These are phyloP conservation scores for Brachymystax lenok DNA, from an alignment of 2,797 vertebrate species.

Conservation along the genomic window DNA sequence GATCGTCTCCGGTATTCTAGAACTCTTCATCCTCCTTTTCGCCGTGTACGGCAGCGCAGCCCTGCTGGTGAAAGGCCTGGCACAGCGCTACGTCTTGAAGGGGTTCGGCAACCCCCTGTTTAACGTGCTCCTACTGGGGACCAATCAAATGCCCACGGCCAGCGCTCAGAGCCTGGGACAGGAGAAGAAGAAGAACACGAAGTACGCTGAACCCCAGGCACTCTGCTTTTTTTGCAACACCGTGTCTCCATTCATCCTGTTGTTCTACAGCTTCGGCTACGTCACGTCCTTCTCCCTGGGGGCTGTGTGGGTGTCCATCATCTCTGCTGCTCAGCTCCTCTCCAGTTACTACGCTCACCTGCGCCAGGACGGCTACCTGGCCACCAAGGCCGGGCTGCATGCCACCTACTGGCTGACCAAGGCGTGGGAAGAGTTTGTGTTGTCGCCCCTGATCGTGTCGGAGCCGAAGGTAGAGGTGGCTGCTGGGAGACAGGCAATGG, in stretches of 20 bases:
- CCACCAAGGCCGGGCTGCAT: conserved; percentile 85
- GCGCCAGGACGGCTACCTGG: conserved; percentile 81
- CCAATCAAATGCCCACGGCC: conserved; percentile 60
- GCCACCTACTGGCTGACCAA: conserved; percentile 85
- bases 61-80: conserved; percentile 84
- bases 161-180: conserved; percentile 75
- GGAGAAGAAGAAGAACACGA: conserved; percentile 90
- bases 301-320: conserved; percentile 82
- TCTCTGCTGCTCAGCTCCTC: conserved; percentile 78
- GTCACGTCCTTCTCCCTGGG: conserved; percentile 77
- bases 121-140: conserved; percentile 84
- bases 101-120: conserved; percentile 90
- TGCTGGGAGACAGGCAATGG: conserved; percentile 72
- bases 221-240: conserved; percentile 85
- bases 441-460: conserved; percentile 56
- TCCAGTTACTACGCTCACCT: conserved; percentile 86
- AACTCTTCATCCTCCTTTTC: conserved; percentile 80
- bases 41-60: conserved; percentile 83
- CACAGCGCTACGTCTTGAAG: conserved; percentile 81
- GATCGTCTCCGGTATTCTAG: conserved; percentile 79
- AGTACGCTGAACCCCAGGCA: conserved; percentile 90
- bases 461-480: conserved; percentile 25
- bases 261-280: conserved; percentile 86
- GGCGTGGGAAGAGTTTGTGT: conserved; percentile 85
- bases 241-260: conserved; percentile 80